These are phyloP conservation scores for Catocala nupta DNA, from an alignment of 2,888 invertebrate genomes.

Conservation along the genomic window DNA sequence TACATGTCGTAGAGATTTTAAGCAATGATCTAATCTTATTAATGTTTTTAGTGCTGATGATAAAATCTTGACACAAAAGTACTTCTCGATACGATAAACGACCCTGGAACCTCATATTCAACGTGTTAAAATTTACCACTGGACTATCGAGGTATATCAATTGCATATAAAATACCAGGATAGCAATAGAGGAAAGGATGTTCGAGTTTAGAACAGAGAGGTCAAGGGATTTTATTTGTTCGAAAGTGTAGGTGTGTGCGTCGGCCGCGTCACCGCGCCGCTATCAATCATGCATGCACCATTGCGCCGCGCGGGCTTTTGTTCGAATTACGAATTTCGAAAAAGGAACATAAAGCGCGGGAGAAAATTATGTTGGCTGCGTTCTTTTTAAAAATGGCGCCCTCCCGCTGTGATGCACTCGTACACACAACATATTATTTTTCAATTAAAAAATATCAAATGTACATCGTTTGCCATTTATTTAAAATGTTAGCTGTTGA, in stretches of 20 bases:
- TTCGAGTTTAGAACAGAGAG: constrained; percentile 64
- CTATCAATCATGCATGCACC: constrained; percentile 87
- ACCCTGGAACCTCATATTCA: too few relatives aligned
- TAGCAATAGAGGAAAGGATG: constrained; percentile 32
- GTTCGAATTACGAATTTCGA: constrained; percentile 84
- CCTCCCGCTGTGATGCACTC: constrained; percentile 70
- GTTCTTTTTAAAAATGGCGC: constrained; percentile 77
- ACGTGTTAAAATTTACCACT: too few relatives aligned
- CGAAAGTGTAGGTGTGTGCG: constrained; percentile 64
- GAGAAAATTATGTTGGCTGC: constrained; percentile 79
- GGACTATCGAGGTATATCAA: too few relatives aligned
- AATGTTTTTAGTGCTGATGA: too few relatives aligned
- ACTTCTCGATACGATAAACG: too few relatives aligned
- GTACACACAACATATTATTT: constrained; percentile 68
- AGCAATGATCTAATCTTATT: too few relatives aligned
- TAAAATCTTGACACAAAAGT: too few relatives aligned
- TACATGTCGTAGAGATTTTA: too few relatives aligned
- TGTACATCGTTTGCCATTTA: constrained; percentile 62
- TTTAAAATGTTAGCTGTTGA: constrained; percentile 24
- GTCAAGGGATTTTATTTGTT: constrained; percentile 80
- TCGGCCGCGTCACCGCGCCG: constrained; percentile 77
- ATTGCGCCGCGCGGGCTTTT: constrained; percentile 83
- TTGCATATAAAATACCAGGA: constrained; percentile 39
- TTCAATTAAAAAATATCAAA: constrained; percentile 76
- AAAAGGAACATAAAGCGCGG: constrained; percentile 80